Base-by-base conservation (phyloP, 1,140 invertebrate genomes). In the Drosophila neocordata region DNA sequence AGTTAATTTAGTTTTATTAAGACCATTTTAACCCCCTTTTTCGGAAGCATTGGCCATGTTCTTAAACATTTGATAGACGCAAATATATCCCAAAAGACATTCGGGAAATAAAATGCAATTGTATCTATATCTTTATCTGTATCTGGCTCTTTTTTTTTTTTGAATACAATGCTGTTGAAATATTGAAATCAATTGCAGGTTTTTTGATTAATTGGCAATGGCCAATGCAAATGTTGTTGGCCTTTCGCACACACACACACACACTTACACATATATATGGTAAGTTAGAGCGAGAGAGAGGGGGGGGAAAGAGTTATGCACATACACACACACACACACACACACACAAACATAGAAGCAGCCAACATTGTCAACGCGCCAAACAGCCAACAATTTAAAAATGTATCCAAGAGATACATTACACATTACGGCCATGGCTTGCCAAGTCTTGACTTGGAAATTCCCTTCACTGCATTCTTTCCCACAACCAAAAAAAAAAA, bases 391-490 rank as follows among this genome's bases (percentile, higher is more conserved):
- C 70, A 85, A 85, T 85, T 85, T 85, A 87, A 85, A 75, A 77
- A 80, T 84, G 81, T 77, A 85, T 84, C 81, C 81, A 84, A 77
- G 81, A 85, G 81, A 85, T 85, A 85, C 81, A 85, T 85, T 85
- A 85, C 82, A 85, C 69, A 85, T 81, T 85, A 79, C 77, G 77
- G 73, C 69, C 70, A 64, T 80, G 69, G 77, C 77, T 77, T 84
- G 80, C 80, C 80, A 84, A 84, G 81, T 85, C 80, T 84, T 77
- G 66, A 65, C 74, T 77, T 85, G 81, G 81, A 85, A 85, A 85
- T 85, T 85, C 81, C 81, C 81, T 85, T 85, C 82, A 85, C 76
- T 84, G 80, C 81, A 85, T 85, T 85, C 82, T 85, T 85, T 85
- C 77, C 81, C 81, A 85, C 81, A 56, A 85, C 77, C 77, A 69